Percentiles rank a stretch among this genome's conserved stretches.
phyloP scores from a whole-genome alignment of 2,888 invertebrate species.

The Scaptomyza tumidula region DNA sequence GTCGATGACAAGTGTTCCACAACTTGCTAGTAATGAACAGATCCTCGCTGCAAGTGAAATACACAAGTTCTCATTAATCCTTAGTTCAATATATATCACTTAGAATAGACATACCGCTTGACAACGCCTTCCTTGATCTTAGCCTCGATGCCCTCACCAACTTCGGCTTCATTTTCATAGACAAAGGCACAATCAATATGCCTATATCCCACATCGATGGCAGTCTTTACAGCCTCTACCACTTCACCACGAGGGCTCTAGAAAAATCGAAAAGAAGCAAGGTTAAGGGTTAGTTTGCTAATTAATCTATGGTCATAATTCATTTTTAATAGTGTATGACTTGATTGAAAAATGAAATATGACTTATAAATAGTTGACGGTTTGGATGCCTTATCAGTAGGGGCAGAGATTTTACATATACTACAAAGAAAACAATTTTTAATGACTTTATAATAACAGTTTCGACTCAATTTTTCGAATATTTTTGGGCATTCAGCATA shows the following conservation, averaged over 20 bases:
- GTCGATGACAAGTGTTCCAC: conserved; percentile 95
- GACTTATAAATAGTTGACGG: not conserved
- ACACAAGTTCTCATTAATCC: not conserved
- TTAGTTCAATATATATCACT: not conserved
- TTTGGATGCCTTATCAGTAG: conserved; percentile 13
- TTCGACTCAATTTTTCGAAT: too few species aligned
- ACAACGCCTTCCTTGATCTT: conserved; percentile 88
- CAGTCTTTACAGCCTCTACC: conserved; percentile 88
- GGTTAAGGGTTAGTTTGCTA: conserved; percentile 5
- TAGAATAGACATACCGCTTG: conserved; percentile 85
- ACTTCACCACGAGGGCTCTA: conserved; percentile 89
- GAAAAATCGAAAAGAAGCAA: conserved; percentile 20
- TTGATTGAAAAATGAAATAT: not conserved
- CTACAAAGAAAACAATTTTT: too few species aligned
- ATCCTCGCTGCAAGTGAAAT: conserved; percentile 85
- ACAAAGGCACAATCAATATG: conserved; percentile 90
- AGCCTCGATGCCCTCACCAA: conserved; percentile 88
- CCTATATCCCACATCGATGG: conserved; percentile 91
- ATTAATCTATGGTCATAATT: not conserved
- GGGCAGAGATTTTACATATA: too few species aligned
- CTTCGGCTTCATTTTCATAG: conserved; percentile 91
- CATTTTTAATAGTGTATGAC: not conserved
- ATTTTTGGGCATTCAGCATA: too few species aligned
- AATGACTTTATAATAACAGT: too few species aligned
- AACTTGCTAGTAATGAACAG: conserved; percentile 91